Conservation (phyloP, 1,140 invertebrate genomes). For the Orchesella cincta region DNA sequence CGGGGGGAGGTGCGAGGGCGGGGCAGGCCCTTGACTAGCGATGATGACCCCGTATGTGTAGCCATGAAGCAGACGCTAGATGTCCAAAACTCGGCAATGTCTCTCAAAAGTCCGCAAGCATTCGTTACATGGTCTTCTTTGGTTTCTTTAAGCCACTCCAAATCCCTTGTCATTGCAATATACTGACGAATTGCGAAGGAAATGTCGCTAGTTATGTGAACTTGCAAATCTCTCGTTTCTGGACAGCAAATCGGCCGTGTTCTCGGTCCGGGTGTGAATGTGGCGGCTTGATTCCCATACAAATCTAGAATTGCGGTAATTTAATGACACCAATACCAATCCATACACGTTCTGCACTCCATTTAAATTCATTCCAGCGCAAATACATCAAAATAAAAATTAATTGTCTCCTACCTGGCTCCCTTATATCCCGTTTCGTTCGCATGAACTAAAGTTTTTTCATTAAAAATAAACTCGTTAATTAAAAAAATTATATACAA, state of each 20-base stretch:
- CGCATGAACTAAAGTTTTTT: no score
- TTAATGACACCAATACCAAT: no score
- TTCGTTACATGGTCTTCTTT: constrained; percentile 39
- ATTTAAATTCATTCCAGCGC: neutral
- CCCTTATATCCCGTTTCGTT: constrained; percentile 54
- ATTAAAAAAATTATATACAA: no score
- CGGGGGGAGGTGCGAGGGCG: no score
- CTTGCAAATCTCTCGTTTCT: constrained; percentile 47
- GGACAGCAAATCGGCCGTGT: constrained; percentile 52
- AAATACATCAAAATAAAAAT: constrained; percentile 38
- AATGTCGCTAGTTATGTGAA: constrained; percentile 59
- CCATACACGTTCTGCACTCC: neutral
- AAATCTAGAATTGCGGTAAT: no score
- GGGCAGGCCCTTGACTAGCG: no score
- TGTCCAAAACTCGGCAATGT: constrained; percentile 58
- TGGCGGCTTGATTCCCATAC: constrained; percentile 60
- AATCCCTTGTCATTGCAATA: constrained; percentile 52
- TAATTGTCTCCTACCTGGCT: no score
- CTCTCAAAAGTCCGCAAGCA: constrained; percentile 51
- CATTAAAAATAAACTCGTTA: no score
- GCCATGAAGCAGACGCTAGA: constrained; percentile 43
- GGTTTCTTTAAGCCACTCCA: constrained; percentile 46
- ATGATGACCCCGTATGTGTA: constrained; percentile 24
- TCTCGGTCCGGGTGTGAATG: constrained; percentile 54
- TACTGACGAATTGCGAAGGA: constrained; percentile 57